A percentile compares a stretch with the other conserved stretches of the same genome.
Evolutionary conservation across 2,797 vertebrate genomes (phyloP).

Genomic region (Mionectes olivaceus): DNA sequence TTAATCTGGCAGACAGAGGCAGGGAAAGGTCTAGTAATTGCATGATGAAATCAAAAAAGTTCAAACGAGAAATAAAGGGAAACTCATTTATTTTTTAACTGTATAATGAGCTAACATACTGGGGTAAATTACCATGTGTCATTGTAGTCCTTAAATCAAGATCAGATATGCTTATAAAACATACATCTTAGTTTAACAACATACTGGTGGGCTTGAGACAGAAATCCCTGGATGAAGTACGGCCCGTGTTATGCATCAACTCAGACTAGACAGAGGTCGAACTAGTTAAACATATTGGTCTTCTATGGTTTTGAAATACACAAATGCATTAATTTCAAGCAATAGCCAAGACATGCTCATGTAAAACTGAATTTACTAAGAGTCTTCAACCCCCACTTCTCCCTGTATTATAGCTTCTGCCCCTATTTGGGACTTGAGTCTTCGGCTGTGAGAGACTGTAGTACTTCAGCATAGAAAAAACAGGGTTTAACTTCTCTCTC

Average conservation of each 20-base stretch:
- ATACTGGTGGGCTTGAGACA: not conserved
- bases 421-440: not conserved
- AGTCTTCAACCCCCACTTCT: not conserved
- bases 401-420: not conserved
- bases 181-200: conserved; percentile 13
- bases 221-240: not conserved
- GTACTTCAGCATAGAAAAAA: not conserved
- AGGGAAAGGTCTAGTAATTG: conserved; percentile 25
- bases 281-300: not conserved
- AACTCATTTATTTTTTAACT: conserved; percentile 32
- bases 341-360: not conserved
- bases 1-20: conserved; percentile 28
- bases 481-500: not conserved
- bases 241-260: not conserved
- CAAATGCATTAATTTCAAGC: not conserved
- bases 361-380: not conserved
- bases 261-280: not conserved
- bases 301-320: not conserved
- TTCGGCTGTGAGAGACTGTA: not conserved
- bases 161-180: conserved; percentile 32
- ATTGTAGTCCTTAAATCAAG: conserved; percentile 53
- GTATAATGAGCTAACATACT: not conserved
- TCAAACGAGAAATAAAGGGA: conserved; percentile 21
- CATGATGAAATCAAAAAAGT: conserved; percentile 19
- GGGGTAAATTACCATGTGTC: conserved; percentile 18